phyloP scores from a whole-genome alignment of 2,888 invertebrate genomes.

The Ochropleura leucogaster region DNA sequence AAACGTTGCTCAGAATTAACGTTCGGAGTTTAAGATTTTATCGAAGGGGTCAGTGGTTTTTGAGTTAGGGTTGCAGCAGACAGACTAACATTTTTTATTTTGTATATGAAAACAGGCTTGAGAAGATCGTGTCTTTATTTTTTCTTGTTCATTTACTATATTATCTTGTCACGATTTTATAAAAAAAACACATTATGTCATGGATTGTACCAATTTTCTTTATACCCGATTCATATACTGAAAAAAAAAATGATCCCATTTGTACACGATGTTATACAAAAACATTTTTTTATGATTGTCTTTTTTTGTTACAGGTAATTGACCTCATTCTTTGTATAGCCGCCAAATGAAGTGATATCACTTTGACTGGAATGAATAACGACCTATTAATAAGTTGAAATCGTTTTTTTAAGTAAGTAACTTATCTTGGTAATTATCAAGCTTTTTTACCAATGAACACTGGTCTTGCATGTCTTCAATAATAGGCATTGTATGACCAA shows the following conservation, averaged over 20 bases:
- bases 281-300: constrained; percentile 69
- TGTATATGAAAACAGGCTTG: neutral
- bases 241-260: constrained; percentile 57
- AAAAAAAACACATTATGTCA: constrained; percentile 20
- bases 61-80: constrained; percentile 8
- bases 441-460: constrained; percentile 5
- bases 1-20: constrained; percentile 31
- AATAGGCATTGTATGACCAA: neutral
- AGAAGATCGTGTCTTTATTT: neutral
- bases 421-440: neutral
- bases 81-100: neutral
- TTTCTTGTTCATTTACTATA: neutral
- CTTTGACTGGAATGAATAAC: constrained; percentile 58
- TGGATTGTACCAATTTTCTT: constrained; percentile 41
- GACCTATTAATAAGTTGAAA: constrained; percentile 46
- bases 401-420: constrained; percentile 31
- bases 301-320: constrained; percentile 83
- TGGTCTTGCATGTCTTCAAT: too few species aligned
- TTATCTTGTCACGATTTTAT: neutral
- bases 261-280: constrained; percentile 59
- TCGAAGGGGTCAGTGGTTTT: constrained; percentile 19
- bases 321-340: constrained; percentile 71
- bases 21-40: constrained; percentile 28
- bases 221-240: constrained; percentile 4
- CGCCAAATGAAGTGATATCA: constrained; percentile 52